Evolutionary conservation across 2,113 vertebrate species (phyloP).

Genomic region (Nycticebus coucang): DNA sequence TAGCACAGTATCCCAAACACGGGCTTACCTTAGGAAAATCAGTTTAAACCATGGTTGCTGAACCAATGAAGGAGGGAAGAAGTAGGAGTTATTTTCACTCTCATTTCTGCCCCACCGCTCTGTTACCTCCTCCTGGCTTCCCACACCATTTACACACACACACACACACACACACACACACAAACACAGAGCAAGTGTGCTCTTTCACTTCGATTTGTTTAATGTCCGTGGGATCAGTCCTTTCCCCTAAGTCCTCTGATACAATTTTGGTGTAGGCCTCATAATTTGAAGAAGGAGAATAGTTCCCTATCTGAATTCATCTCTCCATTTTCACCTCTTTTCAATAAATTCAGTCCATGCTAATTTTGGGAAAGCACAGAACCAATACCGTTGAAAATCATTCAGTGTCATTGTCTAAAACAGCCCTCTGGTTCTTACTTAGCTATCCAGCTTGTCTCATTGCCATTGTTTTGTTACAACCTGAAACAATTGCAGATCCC

Average conservation of each 20-base stretch:
- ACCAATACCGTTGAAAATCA: not conserved
- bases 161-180: not conserved
- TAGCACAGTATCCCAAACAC: not conserved
- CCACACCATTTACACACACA: not conserved
- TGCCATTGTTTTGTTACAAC: not conserved
- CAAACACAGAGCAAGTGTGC: not conserved
- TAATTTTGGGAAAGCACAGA: constrained; percentile 20
- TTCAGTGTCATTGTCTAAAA: not conserved
- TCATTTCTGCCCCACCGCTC: not conserved
- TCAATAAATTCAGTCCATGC: not conserved
- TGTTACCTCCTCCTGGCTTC: not conserved
- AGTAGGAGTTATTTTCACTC: not conserved
- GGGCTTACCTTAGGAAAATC: not conserved
- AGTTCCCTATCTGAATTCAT: not conserved
- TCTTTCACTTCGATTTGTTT: constrained; percentile 35
- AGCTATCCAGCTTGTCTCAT: not conserved
- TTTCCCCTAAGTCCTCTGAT: not conserved
- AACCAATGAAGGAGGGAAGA: not conserved
- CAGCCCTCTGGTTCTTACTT: not conserved
- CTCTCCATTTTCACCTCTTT: not conserved
- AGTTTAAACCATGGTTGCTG: not conserved
- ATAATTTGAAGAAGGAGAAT: not conserved
- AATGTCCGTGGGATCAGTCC: not conserved
- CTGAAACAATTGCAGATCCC: not conserved
- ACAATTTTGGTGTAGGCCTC: not conserved